Evolutionary conservation across 1,140 invertebrate genomes (phyloP).

Genomic region (Danaus plexippus): DNA sequence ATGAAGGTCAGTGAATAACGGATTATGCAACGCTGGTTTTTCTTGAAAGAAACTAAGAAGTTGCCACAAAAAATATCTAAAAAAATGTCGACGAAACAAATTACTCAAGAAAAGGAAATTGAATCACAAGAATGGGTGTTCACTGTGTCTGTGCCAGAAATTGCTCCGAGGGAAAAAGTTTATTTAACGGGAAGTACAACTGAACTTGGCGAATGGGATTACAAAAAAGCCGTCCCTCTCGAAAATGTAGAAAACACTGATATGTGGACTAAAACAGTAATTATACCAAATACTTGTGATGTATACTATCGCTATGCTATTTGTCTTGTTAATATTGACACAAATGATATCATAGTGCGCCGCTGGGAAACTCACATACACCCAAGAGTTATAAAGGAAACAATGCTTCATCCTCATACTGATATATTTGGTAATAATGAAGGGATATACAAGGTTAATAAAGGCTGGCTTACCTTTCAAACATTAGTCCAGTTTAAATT

Average conservation of each 20-base stretch:
- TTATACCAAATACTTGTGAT: slow-evolving; percentile 77
- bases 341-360: slow-evolving; percentile 78
- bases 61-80: slow-evolving; percentile 32
- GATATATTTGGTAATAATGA: slow-evolving; percentile 79
- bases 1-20: no score
- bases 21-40: slow-evolving; percentile 73
- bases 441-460: slow-evolving; percentile 76
- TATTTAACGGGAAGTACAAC: slow-evolving; percentile 45
- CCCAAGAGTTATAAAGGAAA: slow-evolving; percentile 73
- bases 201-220: slow-evolving; percentile 67
- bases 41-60: slow-evolving; percentile 64
- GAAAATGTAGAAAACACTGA: slow-evolving; percentile 49
- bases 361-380: slow-evolving; percentile 88
- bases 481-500: slow-evolving; percentile 90
- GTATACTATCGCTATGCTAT: slow-evolving; percentile 87
- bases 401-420: slow-evolving; percentile 33
- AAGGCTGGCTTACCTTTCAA: slow-evolving; percentile 91
- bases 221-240: slow-evolving; percentile 64
- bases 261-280: slow-evolving; percentile 71
- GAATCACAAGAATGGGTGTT: slow-evolving; percentile 64
- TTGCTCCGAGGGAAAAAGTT: slow-evolving; percentile 47
- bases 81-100: slow-evolving; percentile 44
- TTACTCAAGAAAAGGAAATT: slow-evolving; percentile 28
- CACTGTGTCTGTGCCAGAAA: slow-evolving; percentile 47
- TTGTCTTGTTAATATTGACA: slow-evolving; percentile 73